Evolutionary conservation across 2,113 vertebrate species (phyloP).

Genomic region (Raja brachyura): DNA sequence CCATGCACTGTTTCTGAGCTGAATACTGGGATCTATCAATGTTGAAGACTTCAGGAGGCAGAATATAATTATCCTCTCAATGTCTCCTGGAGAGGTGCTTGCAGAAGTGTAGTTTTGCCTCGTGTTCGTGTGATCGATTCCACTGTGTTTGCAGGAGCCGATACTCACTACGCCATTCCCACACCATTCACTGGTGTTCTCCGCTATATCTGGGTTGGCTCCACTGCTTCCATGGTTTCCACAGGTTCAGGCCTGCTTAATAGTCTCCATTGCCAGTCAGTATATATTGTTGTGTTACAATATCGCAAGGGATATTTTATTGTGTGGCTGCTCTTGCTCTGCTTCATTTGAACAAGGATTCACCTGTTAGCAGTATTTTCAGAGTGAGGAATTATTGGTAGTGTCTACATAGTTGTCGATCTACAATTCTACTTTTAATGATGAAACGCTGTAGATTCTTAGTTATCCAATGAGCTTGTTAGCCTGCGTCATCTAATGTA

Average conservation of each 20-base stretch:
- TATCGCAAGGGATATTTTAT: no score
- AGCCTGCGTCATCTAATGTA: no score
- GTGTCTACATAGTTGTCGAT: no score
- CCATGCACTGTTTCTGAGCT: neutral
- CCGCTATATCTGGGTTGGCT: neutral
- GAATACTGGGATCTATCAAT: neutral
- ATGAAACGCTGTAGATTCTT: no score
- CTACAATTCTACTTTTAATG: no score
- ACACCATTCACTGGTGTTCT: neutral
- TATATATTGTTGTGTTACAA: no score
- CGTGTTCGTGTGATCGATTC: neutral
- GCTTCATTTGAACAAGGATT: neutral
- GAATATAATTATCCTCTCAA: neutral
- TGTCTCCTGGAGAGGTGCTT: neutral
- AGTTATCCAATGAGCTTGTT: no score
- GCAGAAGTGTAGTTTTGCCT: neutral
- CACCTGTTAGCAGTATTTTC: neutral
- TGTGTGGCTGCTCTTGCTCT: neutral
- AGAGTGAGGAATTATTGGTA: neutral
- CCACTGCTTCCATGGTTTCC: neutral
- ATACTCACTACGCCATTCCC: neutral
- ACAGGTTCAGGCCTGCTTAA: neutral
- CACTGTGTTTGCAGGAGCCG: neutral
- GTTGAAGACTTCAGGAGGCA: neutral
- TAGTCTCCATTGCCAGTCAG: neutral